Base-by-base conservation (phyloP, 2,888 invertebrate species). In the Dasypolia templi region DNA sequence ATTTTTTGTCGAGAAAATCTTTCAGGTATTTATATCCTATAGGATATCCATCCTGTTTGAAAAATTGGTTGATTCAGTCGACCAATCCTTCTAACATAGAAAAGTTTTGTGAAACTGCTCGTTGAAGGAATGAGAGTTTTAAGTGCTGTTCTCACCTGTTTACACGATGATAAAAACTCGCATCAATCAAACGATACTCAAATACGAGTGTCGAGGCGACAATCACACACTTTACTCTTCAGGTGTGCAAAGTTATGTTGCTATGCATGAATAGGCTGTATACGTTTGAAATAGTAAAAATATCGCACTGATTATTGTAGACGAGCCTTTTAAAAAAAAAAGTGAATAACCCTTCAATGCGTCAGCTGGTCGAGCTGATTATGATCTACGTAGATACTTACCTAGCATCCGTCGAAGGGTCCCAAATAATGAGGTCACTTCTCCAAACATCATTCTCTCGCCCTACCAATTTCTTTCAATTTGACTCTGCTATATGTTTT, bases 401-500 rank as follows among this genome's bases (percentile, higher is more conserved):
- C n/a, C n/a, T n/a, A n/a, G n/a, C 22, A 17, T 14, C 17, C 6
- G 19, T 22, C 19, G 12, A 42, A 69, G 46, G 61, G 26, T 49
- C 32, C 26, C 42, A 49, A 42, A 69, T 62, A 55, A 61, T 55
- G 22, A 14, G 61, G 53, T 61, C n/a, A 55, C 14, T 22, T 42
- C 22, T 14, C 22, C 26, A 77, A 69, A 70, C 14, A 19, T 39
- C 17, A 26, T 26, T 12, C 46, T 29, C 7, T 56, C 55, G 32
- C 49, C 53, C 70, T 42, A 55, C 42, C 32, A 59, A 46, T 53
- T 69, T 77, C 53, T 49, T 42, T 32, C 14, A 77, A 76, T 61
- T 61, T 76, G 59, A 75, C 9, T 55, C 22, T 62, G 26, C 55
- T 55, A 53, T n/a, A 59, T 49, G 46, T 72, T 29, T 62, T 44